Conservation (phyloP, 2,888 invertebrate species). For the Luperina testacea region DNA sequence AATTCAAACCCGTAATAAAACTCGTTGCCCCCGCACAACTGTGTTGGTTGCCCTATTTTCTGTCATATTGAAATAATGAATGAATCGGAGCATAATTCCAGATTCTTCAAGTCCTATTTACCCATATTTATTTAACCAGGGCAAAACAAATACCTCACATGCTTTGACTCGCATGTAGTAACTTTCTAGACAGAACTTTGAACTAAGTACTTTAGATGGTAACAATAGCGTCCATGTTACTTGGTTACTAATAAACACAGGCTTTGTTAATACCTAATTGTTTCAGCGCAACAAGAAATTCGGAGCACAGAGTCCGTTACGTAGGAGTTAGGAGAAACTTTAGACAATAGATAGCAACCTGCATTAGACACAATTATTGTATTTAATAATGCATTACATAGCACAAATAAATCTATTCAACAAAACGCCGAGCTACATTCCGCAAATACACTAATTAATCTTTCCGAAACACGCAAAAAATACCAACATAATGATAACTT, state of each 20-base stretch:
- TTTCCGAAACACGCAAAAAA: conserved; percentile 66
- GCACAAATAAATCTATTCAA: conserved; percentile 48
- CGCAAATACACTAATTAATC: conserved; percentile 66
- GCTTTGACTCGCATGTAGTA: background rate
- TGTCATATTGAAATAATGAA: background rate
- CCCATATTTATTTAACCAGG: too few relatives aligned
- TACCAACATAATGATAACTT: conserved; percentile 66
- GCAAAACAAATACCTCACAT: background rate
- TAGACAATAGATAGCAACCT: conserved; percentile 30
- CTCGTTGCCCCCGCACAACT: background rate
- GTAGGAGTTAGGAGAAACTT: conserved; percentile 12
- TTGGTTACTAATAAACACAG: conserved; percentile 23
- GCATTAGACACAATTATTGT: conserved; percentile 41
- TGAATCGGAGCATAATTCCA: background rate
- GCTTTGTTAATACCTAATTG: conserved; percentile 20
- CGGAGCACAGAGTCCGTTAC: conserved; percentile 17
- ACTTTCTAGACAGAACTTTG: background rate
- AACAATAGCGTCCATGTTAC: conserved; percentile 29
- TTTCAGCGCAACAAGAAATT: conserved; percentile 40
- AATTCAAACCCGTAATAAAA: background rate
- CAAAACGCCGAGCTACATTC: conserved; percentile 60
- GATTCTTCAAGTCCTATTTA: background rate
- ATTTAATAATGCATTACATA: conserved; percentile 56
- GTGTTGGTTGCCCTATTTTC: background rate
- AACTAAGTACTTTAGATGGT: background rate